These are phyloP conservation scores for Chymomyza amoena DNA, from an alignment of 2,888 invertebrate species.

Conservation along the genomic window DNA sequence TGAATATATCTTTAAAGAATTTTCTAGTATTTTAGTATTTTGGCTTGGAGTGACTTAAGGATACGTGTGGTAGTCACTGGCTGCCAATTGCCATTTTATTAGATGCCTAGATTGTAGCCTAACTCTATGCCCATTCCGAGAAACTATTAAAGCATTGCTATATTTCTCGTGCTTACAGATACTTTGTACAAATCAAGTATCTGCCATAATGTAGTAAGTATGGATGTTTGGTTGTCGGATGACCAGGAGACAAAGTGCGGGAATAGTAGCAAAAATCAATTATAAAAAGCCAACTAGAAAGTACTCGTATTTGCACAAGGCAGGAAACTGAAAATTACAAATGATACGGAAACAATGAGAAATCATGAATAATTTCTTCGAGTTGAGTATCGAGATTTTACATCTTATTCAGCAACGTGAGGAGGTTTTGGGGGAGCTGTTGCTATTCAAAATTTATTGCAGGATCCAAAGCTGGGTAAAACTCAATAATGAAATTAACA, in stretches of 20 bases:
- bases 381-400: no score
- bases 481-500: no score
- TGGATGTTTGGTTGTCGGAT: conserved; percentile 19
- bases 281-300: conserved; percentile 70
- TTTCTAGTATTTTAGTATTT: neutral
- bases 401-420: no score
- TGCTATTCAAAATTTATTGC: no score
- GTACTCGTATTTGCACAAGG: conserved; percentile 64
- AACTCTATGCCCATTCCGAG: conserved; percentile 44
- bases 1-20: neutral
- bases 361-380: no score
- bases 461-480: no score
- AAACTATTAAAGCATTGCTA: neutral
- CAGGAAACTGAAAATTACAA: conserved; percentile 72
- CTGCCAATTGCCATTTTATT: conserved; percentile 63
- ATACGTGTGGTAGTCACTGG: conserved; percentile 24
- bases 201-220: neutral
- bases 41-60: conserved; percentile 23
- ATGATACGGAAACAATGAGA: conserved; percentile 72
- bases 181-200: conserved; percentile 10
- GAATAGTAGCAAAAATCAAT: conserved; percentile 60
- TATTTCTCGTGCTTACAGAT: conserved; percentile 6
- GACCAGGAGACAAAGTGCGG: conserved; percentile 41
- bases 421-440: no score
- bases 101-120: conserved; percentile 52